Evolutionary conservation across 2,113 vertebrate genomes (phyloP).

Genomic region (Trinectes maculatus): DNA sequence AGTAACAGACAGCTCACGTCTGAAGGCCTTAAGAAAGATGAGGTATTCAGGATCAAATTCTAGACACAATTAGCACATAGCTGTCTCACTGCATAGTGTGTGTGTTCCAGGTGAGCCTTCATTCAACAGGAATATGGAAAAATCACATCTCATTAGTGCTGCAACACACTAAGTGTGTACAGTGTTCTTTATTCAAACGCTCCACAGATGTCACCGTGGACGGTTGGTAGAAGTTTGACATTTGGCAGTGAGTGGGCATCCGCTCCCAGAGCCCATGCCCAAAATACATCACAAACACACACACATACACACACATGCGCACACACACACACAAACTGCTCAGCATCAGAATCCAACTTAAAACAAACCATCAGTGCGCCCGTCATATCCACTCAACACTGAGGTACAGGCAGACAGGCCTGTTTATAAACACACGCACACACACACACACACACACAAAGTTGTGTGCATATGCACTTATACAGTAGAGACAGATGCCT

Average conservation of each 20-base stretch:
- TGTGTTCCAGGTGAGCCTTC: slow-evolving; percentile 46
- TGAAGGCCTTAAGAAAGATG: not conserved
- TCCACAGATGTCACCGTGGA: slow-evolving; percentile 49
- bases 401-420: slow-evolving; percentile 67
- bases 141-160: slow-evolving; percentile 56
- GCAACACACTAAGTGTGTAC: slow-evolving; percentile 42
- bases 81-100: not conserved
- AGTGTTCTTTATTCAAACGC: slow-evolving; percentile 59
- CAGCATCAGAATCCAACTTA: slow-evolving; percentile 69
- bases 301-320: slow-evolving; percentile 12
- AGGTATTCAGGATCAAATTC: not conserved
- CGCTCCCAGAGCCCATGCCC: slow-evolving; percentile 61
- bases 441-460: slow-evolving; percentile 36
- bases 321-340: slow-evolving; percentile 53
- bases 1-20: slow-evolving; percentile 3
- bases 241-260: slow-evolving; percentile 72
- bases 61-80: slow-evolving; percentile 45
- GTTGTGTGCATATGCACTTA: slow-evolving; percentile 36
- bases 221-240: slow-evolving; percentile 67
- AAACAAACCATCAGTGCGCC: slow-evolving; percentile 78
- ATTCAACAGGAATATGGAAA: slow-evolving; percentile 14
- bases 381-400: slow-evolving; percentile 76
- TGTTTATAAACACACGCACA: slow-evolving; percentile 76
- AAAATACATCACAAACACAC: slow-evolving; percentile 51
- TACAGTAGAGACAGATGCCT: slow-evolving; percentile 57